A percentile compares a stretch with the other conserved stretches of the same genome.
Conservation (phyloP, 2,888 invertebrate genomes). For the Phengaris arion region DNA sequence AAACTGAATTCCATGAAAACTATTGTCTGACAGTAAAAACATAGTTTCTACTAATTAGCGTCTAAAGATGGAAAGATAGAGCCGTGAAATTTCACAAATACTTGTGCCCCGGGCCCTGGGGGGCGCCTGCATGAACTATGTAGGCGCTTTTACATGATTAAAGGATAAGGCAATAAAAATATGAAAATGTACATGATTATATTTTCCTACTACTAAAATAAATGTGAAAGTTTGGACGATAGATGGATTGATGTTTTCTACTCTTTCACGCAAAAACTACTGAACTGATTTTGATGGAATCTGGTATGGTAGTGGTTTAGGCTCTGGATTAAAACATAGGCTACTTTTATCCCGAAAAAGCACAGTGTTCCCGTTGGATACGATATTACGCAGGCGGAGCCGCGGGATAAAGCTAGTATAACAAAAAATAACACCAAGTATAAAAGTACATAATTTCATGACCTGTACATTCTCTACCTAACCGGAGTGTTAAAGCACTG, state of each 20-base stretch:
- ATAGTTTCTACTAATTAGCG: not conserved
- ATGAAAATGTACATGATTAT: too few species aligned
- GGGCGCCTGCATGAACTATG: not conserved
- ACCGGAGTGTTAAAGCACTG: not conserved
- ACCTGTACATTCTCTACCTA: not conserved
- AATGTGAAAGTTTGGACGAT: too few species aligned
- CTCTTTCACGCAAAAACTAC: too few species aligned
- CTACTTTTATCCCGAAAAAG: too few species aligned
- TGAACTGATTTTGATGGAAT: too few species aligned
- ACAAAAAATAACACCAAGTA: not conserved
- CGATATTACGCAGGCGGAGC: too few species aligned
- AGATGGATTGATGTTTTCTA: too few species aligned
- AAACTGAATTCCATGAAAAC: not conserved
- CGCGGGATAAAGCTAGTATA: not conserved
- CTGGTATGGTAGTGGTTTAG: too few species aligned
- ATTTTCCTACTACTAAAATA: too few species aligned
- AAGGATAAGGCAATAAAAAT: not conserved
- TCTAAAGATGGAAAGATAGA: not conserved
- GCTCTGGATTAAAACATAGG: too few species aligned
- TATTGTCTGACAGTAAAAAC: not conserved
- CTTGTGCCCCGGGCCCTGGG: not conserved
- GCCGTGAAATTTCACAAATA: slow-evolving; percentile 16
- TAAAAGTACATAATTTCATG: slow-evolving; percentile 6
- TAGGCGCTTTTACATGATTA: not conserved
- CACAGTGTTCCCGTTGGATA: too few species aligned